Evolutionary conservation across 2,113 vertebrate genomes (phyloP), one percentile per base, ranked within the genome.

Genomic region (Diadophis punctatus): DNA sequence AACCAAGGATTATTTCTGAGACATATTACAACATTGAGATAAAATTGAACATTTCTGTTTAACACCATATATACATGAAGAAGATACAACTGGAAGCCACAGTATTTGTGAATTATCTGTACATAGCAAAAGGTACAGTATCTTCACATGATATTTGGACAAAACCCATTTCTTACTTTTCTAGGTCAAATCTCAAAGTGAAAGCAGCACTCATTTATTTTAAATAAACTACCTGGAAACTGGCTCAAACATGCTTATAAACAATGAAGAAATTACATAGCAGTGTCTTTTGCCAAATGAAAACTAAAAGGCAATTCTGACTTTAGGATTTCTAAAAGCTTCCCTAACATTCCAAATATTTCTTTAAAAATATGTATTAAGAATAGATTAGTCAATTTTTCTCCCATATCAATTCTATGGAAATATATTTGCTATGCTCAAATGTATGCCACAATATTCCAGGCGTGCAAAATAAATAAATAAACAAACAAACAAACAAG

Each of bases 241-340:
- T 85, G 18, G 22, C 88, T 90, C 88, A 86, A 86, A 14, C 12
- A 22, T 86, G 88, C 60, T 90, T 90, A 92, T 86, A 92, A 90
- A 55, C 90, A 92, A 92, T 88, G 86, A 46, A 92, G 88, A 48
- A 92, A 55, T 60, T 92, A 92, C 60, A 90, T 55, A 86, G 74
- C 30, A 60, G 58, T 25, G 86, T 25, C 39, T 92, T 90, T 89
- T 34, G 27, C 74, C 84, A 55, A 89, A 46, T 48, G 22, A 80
- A 89, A 92, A 51, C 16, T 58, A 84, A 89, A 56, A 85, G 39
- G 30, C 12, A 9, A 86, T 85, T 86, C 9, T 85, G 85, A 23
- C 1, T 55, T 60, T 58, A 56, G 58, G 34, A 89, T 60, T 56
- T 49, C 53, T n/a, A 51, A 84, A 39, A 25, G 4, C 4, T 25